Evolutionary conservation across 2,113 vertebrate genomes (phyloP), one percentile per base, ranked within the genome.

Genomic region (Equus przewalskii): DNA sequence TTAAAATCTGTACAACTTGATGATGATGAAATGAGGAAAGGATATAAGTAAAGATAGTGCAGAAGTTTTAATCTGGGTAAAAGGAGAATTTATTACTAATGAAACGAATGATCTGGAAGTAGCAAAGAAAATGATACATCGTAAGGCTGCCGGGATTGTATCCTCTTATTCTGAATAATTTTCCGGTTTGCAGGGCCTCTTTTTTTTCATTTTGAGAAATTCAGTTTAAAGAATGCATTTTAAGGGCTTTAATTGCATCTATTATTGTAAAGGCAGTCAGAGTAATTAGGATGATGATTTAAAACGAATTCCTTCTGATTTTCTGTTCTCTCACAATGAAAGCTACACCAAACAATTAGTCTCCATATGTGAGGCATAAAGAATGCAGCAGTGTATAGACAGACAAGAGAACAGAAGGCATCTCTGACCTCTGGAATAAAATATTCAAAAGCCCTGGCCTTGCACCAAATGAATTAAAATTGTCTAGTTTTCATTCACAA

Each of bases 171-270:
- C 36, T 86, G 56, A 96, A 33, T 41, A 51, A 56, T 51, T 70
- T 94, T 90, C 46, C 93, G 11, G 69, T 49, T 76, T 86, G 41
- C 36, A 11, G 18, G 8, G 62, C 12, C 3, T 28, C n/a, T 16
- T 91, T 30, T 24, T 54, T 82, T 60, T 36, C 51, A 72, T 69
- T 91, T 86, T 92, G 49, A 86, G 49, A 95, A 86, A 65, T 51
- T 89, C 6, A 82, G 36, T 85, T 93, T 89, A 91, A 91, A 64
- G 41, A 83, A 80, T 79, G 79, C 13, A 89, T 62, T 97, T 96
- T 75, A 92, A 95, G 44, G 21, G 75, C 26, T 95, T 94, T 92
- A 79, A 94, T 86, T 89, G n/a, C 2, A 92, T 64, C 49, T 93
- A 3, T 81, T 91, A 91, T 65, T 80, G 84, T 90, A 84, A 82